Base-by-base conservation (phyloP, 1,140 invertebrate genomes). In the Latrodectus geometricus region DNA sequence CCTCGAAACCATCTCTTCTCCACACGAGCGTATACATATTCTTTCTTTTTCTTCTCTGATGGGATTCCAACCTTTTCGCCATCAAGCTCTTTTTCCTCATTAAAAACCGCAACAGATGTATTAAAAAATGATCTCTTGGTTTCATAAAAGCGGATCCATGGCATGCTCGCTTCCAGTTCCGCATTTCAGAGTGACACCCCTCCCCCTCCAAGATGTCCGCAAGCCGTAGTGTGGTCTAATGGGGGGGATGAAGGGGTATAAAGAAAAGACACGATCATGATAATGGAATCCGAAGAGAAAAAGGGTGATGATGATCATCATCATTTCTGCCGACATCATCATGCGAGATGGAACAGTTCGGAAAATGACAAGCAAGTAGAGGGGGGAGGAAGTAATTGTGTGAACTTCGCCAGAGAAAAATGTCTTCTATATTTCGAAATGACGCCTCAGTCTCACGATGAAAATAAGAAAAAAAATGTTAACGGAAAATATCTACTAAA, bases 201-300 rank as follows among this genome's bases (percentile, higher is more conserved):
- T 23, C 21, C 66, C 2, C 66, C 66, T 69, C 54, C 54, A 8
- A 61, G 54, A 61, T 14, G 54, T 11, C 54, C 11, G 11, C 54
- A 35, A 17, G 11, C 54, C 54, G 54, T 8, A 14, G 54, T 61
- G 17, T 61, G 11, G 9, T 69, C 66, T 20, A 20, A 69, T 11
- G 21, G 21, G 17, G 21, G 70, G 21, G 21, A 49, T 3, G 21
- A 73, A 73, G 21, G 21, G 35, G 17, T 75, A 8, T 3, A 48
- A 48, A n/a, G 73, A 75, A 56, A 75, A 56, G 73, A 75, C 9
- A 75, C 73, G 49, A 75, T 75, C 73, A 54, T 75, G 49, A 56
- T 54, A 15, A 75, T 75, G 73, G 50, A 12, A 61, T 61, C 17
- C 11, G 50, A 21, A 21, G 54, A 61, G 17, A 61, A 61, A 61